phyloP scores from a whole-genome alignment of 2,888 invertebrate species.

The Heliconius erato region DNA sequence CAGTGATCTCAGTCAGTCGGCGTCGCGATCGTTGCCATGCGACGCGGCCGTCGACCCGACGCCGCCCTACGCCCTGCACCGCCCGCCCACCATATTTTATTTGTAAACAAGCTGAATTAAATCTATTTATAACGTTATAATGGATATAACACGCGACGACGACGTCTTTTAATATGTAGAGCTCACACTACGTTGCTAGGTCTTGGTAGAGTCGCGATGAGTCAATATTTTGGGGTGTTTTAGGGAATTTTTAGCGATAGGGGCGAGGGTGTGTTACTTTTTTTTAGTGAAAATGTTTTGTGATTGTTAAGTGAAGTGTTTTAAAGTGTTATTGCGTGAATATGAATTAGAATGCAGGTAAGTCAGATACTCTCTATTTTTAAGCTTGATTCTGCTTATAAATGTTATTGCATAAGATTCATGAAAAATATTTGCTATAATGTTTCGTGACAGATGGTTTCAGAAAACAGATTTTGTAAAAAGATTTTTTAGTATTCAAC shows the following conservation, averaged over 20 bases:
- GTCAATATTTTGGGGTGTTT: slow-evolving; percentile 1
- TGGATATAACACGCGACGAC: slow-evolving; percentile 27
- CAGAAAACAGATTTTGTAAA: too few relatives aligned
- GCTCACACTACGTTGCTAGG: neutral
- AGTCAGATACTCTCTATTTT: neutral
- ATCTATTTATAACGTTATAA: slow-evolving; percentile 51
- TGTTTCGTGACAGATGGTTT: too few relatives aligned
- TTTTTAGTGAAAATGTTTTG: slow-evolving; percentile 1
- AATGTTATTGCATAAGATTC: neutral
- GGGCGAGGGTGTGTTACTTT: neutral
- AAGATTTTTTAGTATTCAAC: too few relatives aligned
- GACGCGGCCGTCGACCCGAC: slow-evolving; percentile 56
- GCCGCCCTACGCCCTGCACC: slow-evolving; percentile 55
- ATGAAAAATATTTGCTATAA: neutral
- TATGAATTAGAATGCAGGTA: slow-evolving; percentile 24
- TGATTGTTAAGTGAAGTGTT: slow-evolving; percentile 14
- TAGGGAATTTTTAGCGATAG: neutral
- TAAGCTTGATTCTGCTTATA: neutral
- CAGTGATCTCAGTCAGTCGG: slow-evolving; percentile 35
- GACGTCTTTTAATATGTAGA: slow-evolving; percentile 8
- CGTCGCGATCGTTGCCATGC: slow-evolving; percentile 52
- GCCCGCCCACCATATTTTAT: slow-evolving; percentile 59
- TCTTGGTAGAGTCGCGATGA: neutral
- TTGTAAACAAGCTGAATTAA: slow-evolving; percentile 59
- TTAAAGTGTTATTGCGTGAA: neutral